Evolutionary conservation across 2,888 invertebrate species (phyloP).

Genomic region (Trachelus iudaicus): DNA sequence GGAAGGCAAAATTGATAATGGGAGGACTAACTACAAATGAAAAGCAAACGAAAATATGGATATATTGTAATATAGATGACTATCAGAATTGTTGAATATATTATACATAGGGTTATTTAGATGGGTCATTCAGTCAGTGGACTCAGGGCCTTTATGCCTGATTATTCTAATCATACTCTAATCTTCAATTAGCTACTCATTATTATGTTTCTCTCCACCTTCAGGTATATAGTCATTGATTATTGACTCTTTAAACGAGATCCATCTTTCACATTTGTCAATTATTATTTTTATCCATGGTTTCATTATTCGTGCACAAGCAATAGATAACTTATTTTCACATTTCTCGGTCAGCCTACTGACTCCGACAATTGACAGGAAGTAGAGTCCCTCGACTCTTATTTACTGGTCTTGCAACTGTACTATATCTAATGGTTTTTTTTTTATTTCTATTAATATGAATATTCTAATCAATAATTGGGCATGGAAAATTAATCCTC

Average conservation of each 20-base stretch:
- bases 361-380: not conserved
- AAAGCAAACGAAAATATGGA: constrained; percentile 12
- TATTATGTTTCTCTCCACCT: not conserved
- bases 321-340: not conserved
- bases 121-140: not conserved
- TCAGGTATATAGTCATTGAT: not conserved
- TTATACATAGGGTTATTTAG: constrained; percentile 1
- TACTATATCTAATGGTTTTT: not conserved
- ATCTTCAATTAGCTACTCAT: not conserved
- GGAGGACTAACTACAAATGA: not conserved
- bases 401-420: not conserved
- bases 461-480: not conserved
- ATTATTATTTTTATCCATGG: not conserved
- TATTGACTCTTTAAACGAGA: not conserved
- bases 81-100: constrained; percentile 18
- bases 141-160: not conserved
- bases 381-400: not conserved
- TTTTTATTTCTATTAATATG: not conserved
- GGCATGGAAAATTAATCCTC: not conserved
- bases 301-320: not conserved
- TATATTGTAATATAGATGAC: constrained; percentile 23
- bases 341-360: not conserved
- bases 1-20: not conserved
- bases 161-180: not conserved
- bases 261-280: not conserved